Evolutionary conservation across 1,140 invertebrate species (phyloP).

Genomic region (Rhyacophila brunnea): DNA sequence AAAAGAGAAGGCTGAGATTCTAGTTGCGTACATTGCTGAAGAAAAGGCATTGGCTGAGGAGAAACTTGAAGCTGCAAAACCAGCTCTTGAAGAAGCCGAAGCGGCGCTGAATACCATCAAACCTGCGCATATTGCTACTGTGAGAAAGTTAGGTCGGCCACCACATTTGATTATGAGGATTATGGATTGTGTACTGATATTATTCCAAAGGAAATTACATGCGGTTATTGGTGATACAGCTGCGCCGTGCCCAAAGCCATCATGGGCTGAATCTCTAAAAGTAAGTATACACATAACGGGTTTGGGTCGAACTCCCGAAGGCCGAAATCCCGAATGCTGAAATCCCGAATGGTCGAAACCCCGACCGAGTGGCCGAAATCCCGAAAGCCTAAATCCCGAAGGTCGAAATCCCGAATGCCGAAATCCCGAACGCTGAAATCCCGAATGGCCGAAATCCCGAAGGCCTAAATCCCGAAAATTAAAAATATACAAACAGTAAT

Average conservation of each 20-base stretch:
- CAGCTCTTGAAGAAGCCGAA: slow-evolving; percentile 91
- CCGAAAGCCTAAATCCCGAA: too few relatives aligned
- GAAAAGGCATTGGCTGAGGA: slow-evolving; percentile 90
- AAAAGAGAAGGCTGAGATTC: slow-evolving; percentile 89
- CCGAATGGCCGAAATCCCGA: too few relatives aligned
- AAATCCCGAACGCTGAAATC: too few relatives aligned
- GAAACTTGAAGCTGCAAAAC: slow-evolving; percentile 88
- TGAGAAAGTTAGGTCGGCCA: slow-evolving; percentile 89
- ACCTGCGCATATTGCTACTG: slow-evolving; percentile 94
- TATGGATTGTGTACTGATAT: slow-evolving; percentile 93
- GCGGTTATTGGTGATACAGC: slow-evolving; percentile 77
- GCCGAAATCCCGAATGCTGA: too few relatives aligned
- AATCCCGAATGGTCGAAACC: too few relatives aligned
- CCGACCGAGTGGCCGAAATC: too few relatives aligned
- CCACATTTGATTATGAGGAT: slow-evolving; percentile 97
- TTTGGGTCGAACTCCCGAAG: too few relatives aligned
- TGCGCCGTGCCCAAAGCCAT: slow-evolving; percentile 85
- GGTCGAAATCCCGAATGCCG: too few relatives aligned
- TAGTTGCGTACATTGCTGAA: slow-evolving; percentile 86
- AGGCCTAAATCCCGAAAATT: too few relatives aligned
- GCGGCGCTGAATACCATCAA: slow-evolving; percentile 95
- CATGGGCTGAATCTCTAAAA: slow-evolving; percentile 94
- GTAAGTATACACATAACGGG: too few relatives aligned
- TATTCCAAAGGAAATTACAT: slow-evolving; percentile 87
- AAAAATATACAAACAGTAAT: too few relatives aligned